Conservation (phyloP, 1,140 invertebrate species). For the Anastrepha obliqua region DNA sequence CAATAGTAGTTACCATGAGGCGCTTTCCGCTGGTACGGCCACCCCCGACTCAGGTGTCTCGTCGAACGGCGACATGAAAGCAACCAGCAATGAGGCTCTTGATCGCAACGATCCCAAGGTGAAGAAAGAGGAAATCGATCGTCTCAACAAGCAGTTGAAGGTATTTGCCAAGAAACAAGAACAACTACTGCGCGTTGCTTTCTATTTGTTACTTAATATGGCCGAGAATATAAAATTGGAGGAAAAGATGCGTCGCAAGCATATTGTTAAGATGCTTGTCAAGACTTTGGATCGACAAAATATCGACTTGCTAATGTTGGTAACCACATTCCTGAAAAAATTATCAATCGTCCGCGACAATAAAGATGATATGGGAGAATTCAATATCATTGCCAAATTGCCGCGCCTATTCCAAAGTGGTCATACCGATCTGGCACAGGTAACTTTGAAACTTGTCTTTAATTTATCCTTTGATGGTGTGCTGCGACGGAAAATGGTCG, state of each 20-base stretch:
- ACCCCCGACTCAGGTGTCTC: constrained; percentile 60
- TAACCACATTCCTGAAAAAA: constrained; percentile 96
- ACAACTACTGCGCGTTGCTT: constrained; percentile 89
- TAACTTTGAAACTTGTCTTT: constrained; percentile 91
- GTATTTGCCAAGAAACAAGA: constrained; percentile 93
- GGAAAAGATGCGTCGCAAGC: constrained; percentile 97
- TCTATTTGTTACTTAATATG: constrained; percentile 95
- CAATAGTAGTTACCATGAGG: constrained; percentile 81
- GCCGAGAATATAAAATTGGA: constrained; percentile 96
- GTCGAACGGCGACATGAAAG: constrained; percentile 63
- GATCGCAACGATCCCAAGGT: constrained; percentile 77
- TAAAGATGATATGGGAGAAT: constrained; percentile 91
- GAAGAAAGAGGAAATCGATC: constrained; percentile 88
- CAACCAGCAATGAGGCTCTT: constrained; percentile 75
- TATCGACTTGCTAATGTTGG: constrained; percentile 91
- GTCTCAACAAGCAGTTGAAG: constrained; percentile 85
- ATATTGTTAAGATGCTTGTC: constrained; percentile 91
- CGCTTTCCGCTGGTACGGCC: constrained; percentile 74
- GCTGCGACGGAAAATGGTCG: constrained; percentile 91
- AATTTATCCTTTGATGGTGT: constrained; percentile 98
- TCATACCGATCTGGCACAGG: constrained; percentile 89
- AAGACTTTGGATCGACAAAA: constrained; percentile 91
- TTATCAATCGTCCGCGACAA: constrained; percentile 96
- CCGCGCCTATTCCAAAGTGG: constrained; percentile 83
- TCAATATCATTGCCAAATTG: constrained; percentile 85